Evolutionary conservation across 1,140 invertebrate species (phyloP).

Genomic region (Leptinotarsa lineolata): DNA sequence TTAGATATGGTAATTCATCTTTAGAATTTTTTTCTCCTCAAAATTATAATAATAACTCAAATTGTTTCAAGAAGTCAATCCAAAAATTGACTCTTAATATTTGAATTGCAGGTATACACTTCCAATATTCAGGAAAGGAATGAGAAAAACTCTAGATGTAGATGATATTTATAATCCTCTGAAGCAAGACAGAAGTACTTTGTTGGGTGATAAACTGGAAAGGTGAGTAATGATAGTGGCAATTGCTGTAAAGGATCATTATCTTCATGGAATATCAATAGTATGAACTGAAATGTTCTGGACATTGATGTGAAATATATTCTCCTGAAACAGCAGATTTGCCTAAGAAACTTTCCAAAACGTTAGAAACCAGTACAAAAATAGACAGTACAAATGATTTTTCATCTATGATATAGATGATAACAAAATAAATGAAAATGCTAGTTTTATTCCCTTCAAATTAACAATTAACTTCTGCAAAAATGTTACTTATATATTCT

Average conservation of each 20-base stretch:
- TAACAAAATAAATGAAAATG: too few species aligned
- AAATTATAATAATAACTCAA: neutral
- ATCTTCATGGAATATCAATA: neutral
- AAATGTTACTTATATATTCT: too few species aligned
- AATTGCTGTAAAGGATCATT: neutral
- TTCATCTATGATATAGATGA: too few species aligned
- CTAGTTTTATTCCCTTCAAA: too few species aligned
- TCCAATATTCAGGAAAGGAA: slow-evolving; percentile 62
- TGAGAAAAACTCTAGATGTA: slow-evolving; percentile 59
- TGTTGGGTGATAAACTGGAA: slow-evolving; percentile 60
- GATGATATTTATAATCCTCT: slow-evolving; percentile 64
- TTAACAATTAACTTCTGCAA: too few species aligned
- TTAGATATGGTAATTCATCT: neutral
- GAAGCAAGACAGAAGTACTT: slow-evolving; percentile 59
- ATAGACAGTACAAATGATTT: too few species aligned
- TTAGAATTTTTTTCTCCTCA: neutral
- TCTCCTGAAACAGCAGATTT: too few species aligned
- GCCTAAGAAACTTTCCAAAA: too few species aligned
- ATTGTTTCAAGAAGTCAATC: neutral
- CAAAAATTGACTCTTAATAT: neutral
- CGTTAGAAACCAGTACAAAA: too few species aligned
- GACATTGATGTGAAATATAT: neutral
- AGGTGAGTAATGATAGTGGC: slow-evolving; percentile 53
- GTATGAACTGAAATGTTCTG: neutral
- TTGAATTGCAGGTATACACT: slow-evolving; percentile 61